Base-by-base conservation (phyloP, 2,797 vertebrate species). In the Acomys russatus region DNA sequence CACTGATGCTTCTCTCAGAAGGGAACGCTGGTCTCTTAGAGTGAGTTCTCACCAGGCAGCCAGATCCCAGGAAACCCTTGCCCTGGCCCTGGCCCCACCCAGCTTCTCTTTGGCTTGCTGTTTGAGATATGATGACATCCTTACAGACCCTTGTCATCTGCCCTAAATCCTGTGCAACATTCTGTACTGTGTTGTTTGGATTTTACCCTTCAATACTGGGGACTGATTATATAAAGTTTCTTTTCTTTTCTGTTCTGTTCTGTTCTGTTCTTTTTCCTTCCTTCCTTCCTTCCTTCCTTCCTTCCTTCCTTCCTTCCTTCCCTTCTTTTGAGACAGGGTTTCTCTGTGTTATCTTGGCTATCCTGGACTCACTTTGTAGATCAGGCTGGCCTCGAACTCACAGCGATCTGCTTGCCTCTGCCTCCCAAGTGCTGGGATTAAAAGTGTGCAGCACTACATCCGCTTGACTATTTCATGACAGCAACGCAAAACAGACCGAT, bases 71-170 rank as follows among this genome's bases (percentile, higher is more conserved):
- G 4, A 54, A 38, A 63, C 14, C n/a, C 77, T 44, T n/a, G 2
- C 0, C 44, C 68, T 4, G 6, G 44, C 2, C 38, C 63, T 30
- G 25, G 9, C 82, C 25, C 35, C 0, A 1, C 6, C 4, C 12
- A 54, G 18, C 28, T 30, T 83, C 59, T 56, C 33, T 71, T 76
- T 38, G 49, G 14, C 14, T 63, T 64, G 6, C 9, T 74, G 3
- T 54, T 84, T 76, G 68, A 71, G n/a, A 33, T 56, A 12, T 8
- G 17, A 54, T 38, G 3, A 11, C 12, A 54, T 76, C 51, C 61
- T 71, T n/a, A 63, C 6, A 22, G 18, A 64, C 30, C 68, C 68
- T 25, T 90, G 22, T 17, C 71, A 76, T 30, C 33, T 54, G 9
- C 71, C 30, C 18, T 12, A 35, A 25, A 38, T 9, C 17, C 79